Evolutionary conservation across 2,113 vertebrate genomes (phyloP).

Genomic region (Onychostruthus taczanowskii): DNA sequence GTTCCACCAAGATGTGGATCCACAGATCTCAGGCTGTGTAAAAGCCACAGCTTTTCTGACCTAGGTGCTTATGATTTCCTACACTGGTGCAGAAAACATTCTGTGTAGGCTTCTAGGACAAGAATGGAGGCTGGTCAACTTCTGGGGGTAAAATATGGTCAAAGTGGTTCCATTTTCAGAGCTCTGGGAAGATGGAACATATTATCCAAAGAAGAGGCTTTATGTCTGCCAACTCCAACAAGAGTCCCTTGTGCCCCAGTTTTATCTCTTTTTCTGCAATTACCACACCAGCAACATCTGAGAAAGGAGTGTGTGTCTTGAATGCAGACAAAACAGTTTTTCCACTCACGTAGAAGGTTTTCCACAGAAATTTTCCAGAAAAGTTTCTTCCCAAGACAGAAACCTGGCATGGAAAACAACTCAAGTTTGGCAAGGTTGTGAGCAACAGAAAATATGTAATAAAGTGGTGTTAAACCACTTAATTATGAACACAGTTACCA

Average conservation of each 20-base stretch:
- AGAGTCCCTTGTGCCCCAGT: not conserved
- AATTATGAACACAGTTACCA: slow-evolving; percentile 40
- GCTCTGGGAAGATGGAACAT: not conserved
- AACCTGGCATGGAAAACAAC: not conserved
- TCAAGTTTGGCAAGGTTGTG: slow-evolving; percentile 11
- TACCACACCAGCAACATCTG: not conserved
- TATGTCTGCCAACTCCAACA: not conserved
- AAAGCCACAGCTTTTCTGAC: not conserved
- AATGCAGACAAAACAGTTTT: not conserved
- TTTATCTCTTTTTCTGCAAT: not conserved
- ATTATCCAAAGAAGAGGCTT: not conserved
- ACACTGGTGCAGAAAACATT: not conserved
- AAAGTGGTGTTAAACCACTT: slow-evolving; percentile 14
- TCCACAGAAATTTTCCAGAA: not conserved
- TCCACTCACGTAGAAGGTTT: not conserved
- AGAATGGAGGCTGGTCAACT: not conserved
- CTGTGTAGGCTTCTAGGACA: not conserved
- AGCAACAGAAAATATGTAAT: slow-evolving; percentile 3
- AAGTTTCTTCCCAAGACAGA: not conserved
- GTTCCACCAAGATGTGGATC: rapidly evolving
- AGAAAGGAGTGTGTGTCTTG: not conserved
- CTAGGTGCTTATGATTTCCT: not conserved
- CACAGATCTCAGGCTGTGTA: not conserved
- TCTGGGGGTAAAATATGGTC: not conserved
- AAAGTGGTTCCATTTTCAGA: not conserved